These are phyloP conservation scores for Chydorus sphaericus DNA, from an alignment of 2,888 invertebrate species.

Conservation along the genomic window DNA sequence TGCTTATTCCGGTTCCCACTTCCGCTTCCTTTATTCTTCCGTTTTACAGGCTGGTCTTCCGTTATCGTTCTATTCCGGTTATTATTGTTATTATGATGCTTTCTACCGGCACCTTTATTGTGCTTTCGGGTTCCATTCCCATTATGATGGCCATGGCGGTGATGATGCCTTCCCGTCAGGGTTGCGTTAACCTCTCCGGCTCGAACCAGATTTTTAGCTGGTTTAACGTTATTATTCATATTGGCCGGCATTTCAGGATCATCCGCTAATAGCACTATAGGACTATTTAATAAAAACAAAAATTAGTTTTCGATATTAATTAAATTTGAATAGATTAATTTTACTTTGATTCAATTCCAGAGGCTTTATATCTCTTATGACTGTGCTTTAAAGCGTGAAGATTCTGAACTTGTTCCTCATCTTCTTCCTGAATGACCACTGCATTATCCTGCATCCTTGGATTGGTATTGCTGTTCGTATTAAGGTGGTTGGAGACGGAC, in stretches of 20 bases:
- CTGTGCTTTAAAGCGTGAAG: constrained; percentile 18
- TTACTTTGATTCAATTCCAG: constrained; percentile 13
- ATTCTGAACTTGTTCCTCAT: constrained; percentile 19
- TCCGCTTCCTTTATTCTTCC: neutral
- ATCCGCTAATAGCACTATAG: constrained; percentile 10
- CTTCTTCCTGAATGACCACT: neutral
- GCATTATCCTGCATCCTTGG: neutral
- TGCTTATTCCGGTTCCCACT: neutral
- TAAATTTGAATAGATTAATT: neutral
- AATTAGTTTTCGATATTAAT: neutral
- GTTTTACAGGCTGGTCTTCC: no score
- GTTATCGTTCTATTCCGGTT: constrained; percentile 14
- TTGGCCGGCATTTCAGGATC: constrained; percentile 10
- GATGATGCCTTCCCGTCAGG: neutral
- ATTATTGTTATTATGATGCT: neutral
- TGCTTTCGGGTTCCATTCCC: neutral
- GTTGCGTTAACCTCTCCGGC: neutral
- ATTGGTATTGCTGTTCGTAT: neutral
- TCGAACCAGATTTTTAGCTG: constrained; percentile 15
- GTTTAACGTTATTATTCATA: constrained; percentile 6
- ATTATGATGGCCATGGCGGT: no score
- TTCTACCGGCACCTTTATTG: constrained; percentile 1
- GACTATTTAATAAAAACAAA: neutral
- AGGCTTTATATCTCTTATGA: constrained; percentile 20
- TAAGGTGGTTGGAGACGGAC: constrained; percentile 2